Evolutionary conservation across 2,797 vertebrate genomes (phyloP), one percentile per base, ranked within the genome.

Genomic region (Mormyrops attenuatus): DNA sequence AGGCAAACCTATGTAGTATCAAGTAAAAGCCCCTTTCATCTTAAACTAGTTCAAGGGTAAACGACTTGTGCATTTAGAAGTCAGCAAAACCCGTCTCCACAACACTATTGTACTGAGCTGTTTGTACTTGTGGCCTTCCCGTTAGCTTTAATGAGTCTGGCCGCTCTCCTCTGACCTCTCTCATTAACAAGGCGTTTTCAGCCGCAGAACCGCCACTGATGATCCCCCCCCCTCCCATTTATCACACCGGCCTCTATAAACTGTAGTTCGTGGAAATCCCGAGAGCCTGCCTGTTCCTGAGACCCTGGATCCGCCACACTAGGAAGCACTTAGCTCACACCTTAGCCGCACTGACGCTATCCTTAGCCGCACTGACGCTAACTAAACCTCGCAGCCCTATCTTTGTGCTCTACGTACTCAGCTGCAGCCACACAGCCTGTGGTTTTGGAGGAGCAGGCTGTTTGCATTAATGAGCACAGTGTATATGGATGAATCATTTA

Each of bases 101-200:
- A 17, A 1, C 34, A 17, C 34, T 77, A 6, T 77, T 20, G 5
- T 17, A 77, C 15, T 6, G 34, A 77, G 34, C 69, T 41, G 66
- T 82, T 82, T 47, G 77, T 8, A 82, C 77, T 82, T 2, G 6
- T n/a, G 77, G 77, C 20, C 77, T 47, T 44, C 41, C 77, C 47
- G 77, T 82, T 82, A 47, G 41, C 77, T n/a, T 20, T 82, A 82
- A 82, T 47, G 77, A 82, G 77, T n/a, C 77, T n/a, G 77, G 41
- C 41, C 41, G 0, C 22, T 82, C 41, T 82, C 77, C 77, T 82
- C 77, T 47, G 77, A 82, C 77, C 77, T 47, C 77, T 82, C 77
- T 82, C 77, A 82, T 82, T 82, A 47, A 47, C 41, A 3, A 44
- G 77, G 8, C 3, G 41, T 82, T 22, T 82, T n/a, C 77, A n/a